Conservation (phyloP, 2,113 vertebrate species). For the Oryzias woworae region DNA sequence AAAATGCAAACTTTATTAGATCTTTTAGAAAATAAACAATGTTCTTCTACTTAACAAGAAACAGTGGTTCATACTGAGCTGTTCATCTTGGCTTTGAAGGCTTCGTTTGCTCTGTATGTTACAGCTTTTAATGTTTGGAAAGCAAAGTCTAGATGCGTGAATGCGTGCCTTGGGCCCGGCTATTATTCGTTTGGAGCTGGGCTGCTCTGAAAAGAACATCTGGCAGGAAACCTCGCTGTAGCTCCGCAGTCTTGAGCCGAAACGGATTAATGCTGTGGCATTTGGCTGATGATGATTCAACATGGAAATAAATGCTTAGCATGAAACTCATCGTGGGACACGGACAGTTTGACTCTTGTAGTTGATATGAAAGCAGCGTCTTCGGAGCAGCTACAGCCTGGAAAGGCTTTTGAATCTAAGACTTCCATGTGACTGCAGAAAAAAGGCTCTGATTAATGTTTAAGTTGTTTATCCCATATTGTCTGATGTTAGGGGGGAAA, state of each 20-base stretch:
- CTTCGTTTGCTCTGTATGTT: conserved; percentile 22
- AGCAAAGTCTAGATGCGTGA: conserved; percentile 38
- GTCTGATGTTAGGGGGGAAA: conserved; percentile 13
- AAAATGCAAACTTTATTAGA: no score
- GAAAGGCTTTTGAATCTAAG: conserved; percentile 29
- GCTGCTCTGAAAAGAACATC: conserved; percentile 67
- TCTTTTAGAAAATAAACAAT: neutral
- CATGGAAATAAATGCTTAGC: conserved; percentile 61
- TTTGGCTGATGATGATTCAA: conserved; percentile 67
- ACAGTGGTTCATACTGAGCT: neutral
- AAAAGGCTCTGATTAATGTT: conserved; percentile 52
- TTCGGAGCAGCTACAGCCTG: conserved; percentile 32
- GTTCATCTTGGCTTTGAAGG: conserved; percentile 14
- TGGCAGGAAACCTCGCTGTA: conserved; percentile 55
- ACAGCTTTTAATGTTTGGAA: conserved; percentile 28
- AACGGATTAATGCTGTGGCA: conserved; percentile 61
- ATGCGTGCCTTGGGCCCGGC: conserved; percentile 55
- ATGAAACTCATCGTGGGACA: conserved; percentile 52
- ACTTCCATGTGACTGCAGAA: conserved; percentile 18
- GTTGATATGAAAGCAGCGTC: conserved; percentile 36
- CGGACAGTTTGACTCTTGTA: conserved; percentile 28
- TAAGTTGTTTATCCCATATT: conserved; percentile 42
- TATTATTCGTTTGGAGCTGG: conserved; percentile 57
- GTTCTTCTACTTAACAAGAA: conserved; percentile 5
- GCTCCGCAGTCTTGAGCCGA: conserved; percentile 56